phyloP scores from a whole-genome alignment of 2,888 invertebrate species.

The Eupithecia insigniata region DNA sequence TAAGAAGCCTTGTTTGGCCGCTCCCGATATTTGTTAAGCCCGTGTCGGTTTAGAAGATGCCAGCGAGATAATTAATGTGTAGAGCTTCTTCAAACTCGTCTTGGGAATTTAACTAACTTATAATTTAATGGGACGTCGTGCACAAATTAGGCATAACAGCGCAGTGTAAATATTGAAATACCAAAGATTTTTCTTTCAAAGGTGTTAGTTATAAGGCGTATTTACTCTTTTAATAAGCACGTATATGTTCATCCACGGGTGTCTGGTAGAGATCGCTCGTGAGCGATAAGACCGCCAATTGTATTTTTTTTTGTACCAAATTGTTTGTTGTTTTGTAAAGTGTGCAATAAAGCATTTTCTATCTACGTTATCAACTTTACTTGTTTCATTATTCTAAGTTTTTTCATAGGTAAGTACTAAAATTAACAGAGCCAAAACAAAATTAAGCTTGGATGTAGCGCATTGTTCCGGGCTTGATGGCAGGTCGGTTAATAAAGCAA shows the following conservation, averaged over 20 bases:
- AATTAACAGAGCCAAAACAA: not conserved
- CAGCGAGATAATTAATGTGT: slow-evolving; percentile 78
- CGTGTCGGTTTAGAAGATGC: slow-evolving; percentile 74
- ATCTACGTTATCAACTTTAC: not conserved
- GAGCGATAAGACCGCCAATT: too few relatives aligned
- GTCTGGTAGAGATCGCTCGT: too few relatives aligned
- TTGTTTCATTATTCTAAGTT: not conserved
- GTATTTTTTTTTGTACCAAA: too few relatives aligned
- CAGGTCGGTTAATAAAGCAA: slow-evolving; percentile 24
- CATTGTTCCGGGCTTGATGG: slow-evolving; percentile 4
- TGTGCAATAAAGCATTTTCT: too few relatives aligned
- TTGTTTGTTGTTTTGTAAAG: too few relatives aligned
- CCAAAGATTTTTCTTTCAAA: not conserved
- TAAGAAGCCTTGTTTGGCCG: slow-evolving; percentile 73
- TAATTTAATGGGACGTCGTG: slow-evolving; percentile 56
- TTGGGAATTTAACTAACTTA: slow-evolving; percentile 67
- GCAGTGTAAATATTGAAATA: slow-evolving; percentile 18
- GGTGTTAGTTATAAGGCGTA: not conserved
- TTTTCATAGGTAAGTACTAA: not conserved
- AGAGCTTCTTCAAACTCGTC: slow-evolving; percentile 58
- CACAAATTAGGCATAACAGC: slow-evolving; percentile 33
- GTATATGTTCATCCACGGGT: too few relatives aligned
- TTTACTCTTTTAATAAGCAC: not conserved
- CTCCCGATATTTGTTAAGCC: slow-evolving; percentile 77
- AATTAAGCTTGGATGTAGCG: not conserved